Conservation (phyloP, 2,113 vertebrate genomes). For the Nipponia nippon region DNA sequence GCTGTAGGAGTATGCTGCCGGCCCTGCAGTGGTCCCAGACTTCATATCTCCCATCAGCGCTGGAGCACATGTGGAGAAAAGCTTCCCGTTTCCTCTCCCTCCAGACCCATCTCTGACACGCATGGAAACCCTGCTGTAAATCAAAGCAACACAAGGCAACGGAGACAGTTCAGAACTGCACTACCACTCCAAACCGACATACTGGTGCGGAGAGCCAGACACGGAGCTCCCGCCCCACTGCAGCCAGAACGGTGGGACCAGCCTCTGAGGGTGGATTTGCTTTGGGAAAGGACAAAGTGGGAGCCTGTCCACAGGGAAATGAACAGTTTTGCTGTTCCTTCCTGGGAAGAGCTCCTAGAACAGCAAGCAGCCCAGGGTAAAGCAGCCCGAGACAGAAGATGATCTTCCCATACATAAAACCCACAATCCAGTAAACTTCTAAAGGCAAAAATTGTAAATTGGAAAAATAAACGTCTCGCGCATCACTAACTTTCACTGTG, state of each 20-base stretch:
- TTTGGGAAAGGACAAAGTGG: not conserved
- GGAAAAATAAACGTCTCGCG: not conserved
- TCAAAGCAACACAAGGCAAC: not conserved
- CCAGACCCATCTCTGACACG: rapidly evolving
- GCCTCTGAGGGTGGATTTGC: not conserved
- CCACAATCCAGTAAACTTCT: not conserved
- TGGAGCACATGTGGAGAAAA: not conserved
- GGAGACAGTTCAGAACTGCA: not conserved
- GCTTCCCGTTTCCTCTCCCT: not conserved
- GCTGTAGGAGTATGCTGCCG: not conserved
- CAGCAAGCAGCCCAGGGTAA: not conserved
- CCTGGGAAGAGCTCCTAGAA: not conserved
- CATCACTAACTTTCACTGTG: not conserved
- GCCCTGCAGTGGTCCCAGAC: rapidly evolving
- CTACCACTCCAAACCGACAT: rapidly evolving
- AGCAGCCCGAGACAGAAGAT: not conserved
- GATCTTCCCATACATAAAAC: not conserved
- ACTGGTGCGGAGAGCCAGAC: not conserved
- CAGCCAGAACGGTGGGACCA: not conserved
- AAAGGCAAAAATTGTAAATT: not conserved
- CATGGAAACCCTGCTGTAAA: not conserved
- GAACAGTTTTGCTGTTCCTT: not conserved
- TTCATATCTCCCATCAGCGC: not conserved
- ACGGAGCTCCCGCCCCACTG: not conserved
- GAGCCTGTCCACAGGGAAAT: not conserved